Evolutionary conservation across 2,888 invertebrate species (phyloP).

Genomic region (Nemoura dubitans): DNA sequence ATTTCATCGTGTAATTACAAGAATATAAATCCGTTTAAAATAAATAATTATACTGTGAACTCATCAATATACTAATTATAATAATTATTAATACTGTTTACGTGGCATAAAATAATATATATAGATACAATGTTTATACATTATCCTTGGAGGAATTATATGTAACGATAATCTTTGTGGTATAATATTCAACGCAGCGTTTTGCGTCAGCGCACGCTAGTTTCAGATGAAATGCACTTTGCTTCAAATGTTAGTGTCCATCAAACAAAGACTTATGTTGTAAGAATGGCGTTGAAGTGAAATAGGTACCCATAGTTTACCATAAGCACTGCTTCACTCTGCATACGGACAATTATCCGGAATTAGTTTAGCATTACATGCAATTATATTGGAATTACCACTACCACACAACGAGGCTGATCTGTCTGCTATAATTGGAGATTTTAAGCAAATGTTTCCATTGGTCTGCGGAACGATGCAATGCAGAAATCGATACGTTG

Average conservation of each 20-base stretch:
- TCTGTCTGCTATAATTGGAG: neutral
- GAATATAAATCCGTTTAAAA: slow-evolving; percentile 26
- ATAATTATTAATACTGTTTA: slow-evolving; percentile 9
- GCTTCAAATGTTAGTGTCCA: neutral
- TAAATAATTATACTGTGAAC: slow-evolving; percentile 22
- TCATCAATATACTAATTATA: slow-evolving; percentile 28
- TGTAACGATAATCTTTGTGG: neutral
- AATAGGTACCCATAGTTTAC: neutral
- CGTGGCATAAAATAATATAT: neutral
- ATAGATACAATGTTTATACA: neutral
- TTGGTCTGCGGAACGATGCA: neutral
- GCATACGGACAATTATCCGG: neutral
- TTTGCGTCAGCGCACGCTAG: neutral
- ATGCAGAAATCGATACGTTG: neutral
- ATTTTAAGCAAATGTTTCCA: neutral
- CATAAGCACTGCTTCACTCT: neutral
- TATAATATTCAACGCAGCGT: neutral
- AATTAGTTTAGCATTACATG: neutral
- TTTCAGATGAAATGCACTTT: neutral
- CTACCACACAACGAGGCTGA: neutral
- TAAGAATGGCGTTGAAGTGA: neutral
- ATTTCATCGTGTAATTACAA: slow-evolving; percentile 28
- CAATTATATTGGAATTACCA: neutral
- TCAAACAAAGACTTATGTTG: neutral
- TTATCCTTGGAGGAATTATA: neutral